phyloP scores from a whole-genome alignment of 2,113 vertebrate genomes.

The Spea bombifrons region DNA sequence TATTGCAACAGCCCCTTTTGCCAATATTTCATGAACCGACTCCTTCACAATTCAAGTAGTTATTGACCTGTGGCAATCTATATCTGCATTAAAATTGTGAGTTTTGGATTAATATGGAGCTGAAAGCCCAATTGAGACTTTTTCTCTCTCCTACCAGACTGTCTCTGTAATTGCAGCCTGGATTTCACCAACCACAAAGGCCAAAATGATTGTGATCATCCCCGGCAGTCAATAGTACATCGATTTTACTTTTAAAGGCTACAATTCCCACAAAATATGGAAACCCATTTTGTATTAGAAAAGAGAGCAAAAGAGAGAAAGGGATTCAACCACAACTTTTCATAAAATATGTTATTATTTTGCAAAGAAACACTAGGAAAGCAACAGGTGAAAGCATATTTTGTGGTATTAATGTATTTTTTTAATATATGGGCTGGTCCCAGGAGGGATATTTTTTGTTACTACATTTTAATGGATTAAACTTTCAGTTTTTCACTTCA shows the following conservation, averaged over 20 bases:
- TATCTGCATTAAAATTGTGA: slow-evolving; percentile 81
- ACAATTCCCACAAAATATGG: slow-evolving; percentile 73
- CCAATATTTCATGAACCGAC: slow-evolving; percentile 61
- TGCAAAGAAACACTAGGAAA: not conserved
- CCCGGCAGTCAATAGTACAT: slow-evolving; percentile 72
- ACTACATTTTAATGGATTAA: no score
- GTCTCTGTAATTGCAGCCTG: slow-evolving; percentile 79
- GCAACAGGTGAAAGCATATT: no score
- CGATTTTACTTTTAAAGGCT: slow-evolving; percentile 71
- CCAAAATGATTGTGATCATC: slow-evolving; percentile 77
- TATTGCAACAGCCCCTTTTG: slow-evolving; percentile 63
- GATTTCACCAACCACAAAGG: slow-evolving; percentile 84
- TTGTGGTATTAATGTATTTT: no score
- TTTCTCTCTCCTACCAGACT: slow-evolving; percentile 75
- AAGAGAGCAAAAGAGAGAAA: slow-evolving; percentile 60
- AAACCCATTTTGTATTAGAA: slow-evolving; percentile 70
- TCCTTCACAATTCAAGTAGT: slow-evolving; percentile 75
- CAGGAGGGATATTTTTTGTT: no score
- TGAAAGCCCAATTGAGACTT: slow-evolving; percentile 77
- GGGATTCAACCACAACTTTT: no score
- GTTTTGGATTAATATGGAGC: slow-evolving; percentile 79
- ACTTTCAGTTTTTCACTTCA: no score
- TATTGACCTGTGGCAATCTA: slow-evolving; percentile 78
- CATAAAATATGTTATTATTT: no score
- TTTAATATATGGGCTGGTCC: no score